Evolutionary conservation across 2,113 vertebrate species (phyloP).

Genomic region (Melanerpes formicivorus): DNA sequence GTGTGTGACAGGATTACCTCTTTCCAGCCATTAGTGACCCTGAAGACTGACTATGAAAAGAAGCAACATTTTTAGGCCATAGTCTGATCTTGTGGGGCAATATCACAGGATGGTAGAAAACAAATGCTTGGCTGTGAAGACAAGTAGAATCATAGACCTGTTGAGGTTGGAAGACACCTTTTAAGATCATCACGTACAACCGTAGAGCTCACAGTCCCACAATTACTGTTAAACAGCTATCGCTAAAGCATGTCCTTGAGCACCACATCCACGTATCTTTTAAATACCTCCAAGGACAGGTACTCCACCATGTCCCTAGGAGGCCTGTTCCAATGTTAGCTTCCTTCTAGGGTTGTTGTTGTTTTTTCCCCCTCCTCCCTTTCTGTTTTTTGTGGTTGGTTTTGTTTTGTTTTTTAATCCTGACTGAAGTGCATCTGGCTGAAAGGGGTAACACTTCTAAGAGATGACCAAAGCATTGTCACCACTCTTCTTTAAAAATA

Average conservation of each 20-base stretch:
- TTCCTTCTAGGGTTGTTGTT: background rate
- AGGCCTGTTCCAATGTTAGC: too few species aligned
- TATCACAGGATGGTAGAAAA: background rate
- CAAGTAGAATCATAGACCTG: background rate
- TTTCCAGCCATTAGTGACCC: background rate
- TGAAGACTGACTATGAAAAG: background rate
- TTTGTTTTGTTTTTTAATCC: background rate
- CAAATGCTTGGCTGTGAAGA: background rate
- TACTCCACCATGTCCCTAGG: too few species aligned
- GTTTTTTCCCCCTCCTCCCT: background rate
- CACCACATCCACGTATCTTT: too few species aligned
- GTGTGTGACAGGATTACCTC: background rate
- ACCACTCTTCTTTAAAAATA: background rate
- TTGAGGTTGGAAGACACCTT: too few species aligned
- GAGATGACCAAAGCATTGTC: background rate
- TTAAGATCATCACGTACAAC: too few species aligned
- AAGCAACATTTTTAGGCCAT: background rate
- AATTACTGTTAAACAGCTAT: too few species aligned
- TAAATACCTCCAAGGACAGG: too few species aligned
- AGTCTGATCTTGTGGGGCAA: background rate
- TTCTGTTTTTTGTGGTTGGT: rapidly evolving
- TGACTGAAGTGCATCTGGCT: background rate
- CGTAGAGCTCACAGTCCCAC: too few species aligned
- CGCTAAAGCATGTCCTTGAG: too few species aligned
- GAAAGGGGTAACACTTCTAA: background rate